A percentile compares a stretch with the other conserved stretches of the same genome.
Conservation (phyloP, 2,888 invertebrate species). For the Petrolisthes manimaculis region DNA sequence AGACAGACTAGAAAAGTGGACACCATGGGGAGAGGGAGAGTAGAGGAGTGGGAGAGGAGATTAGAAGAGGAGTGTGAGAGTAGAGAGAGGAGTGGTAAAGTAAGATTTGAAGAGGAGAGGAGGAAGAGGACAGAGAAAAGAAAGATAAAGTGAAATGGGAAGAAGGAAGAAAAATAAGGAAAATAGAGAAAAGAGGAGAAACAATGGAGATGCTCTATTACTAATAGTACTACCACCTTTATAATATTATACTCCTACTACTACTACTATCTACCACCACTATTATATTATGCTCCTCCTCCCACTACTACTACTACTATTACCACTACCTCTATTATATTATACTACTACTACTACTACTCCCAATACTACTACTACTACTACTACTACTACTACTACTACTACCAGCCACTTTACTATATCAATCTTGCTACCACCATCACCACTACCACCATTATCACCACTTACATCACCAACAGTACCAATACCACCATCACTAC, state of each 20-base stretch:
- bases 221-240: neutral
- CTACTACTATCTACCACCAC: neutral
- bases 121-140: conserved; percentile 1
- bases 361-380: conserved; percentile 11
- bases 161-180: neutral
- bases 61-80: neutral
- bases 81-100: neutral
- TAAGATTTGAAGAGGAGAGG: neutral
- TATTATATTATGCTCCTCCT: neutral
- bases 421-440: neutral
- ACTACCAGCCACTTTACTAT: conserved; percentile 11
- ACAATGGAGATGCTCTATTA: neutral
- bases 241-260: neutral
- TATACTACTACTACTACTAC: conserved; percentile 21
- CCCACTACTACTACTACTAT: neutral
- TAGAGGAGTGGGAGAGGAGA: neutral
- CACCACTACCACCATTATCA: neutral
- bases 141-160: neutral
- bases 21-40: neutral
- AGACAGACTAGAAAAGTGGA: neutral
- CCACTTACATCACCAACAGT: neutral
- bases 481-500: neutral
- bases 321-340: conserved; percentile 1
- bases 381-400: conserved; percentile 26
- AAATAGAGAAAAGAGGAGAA: neutral